Evolutionary conservation across 2,797 vertebrate genomes (phyloP).

Genomic region (Lagorchestes hirsutus): DNA sequence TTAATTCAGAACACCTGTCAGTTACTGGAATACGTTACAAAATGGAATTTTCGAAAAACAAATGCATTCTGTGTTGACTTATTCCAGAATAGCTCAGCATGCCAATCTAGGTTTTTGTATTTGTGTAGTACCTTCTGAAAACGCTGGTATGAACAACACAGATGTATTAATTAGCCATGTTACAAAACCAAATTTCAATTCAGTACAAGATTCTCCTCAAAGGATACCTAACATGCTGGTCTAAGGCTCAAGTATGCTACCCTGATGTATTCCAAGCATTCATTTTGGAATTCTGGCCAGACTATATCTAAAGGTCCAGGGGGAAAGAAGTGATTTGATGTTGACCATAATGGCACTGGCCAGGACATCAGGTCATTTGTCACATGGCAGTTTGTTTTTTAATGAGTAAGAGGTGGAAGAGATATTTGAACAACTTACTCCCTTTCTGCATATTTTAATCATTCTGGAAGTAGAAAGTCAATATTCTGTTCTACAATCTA

Average conservation of each 20-base stretch:
- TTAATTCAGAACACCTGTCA: background rate
- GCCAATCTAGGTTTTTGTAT: constrained; percentile 33
- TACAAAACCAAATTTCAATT: background rate
- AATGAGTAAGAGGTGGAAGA: background rate
- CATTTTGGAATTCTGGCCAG: constrained; percentile 21
- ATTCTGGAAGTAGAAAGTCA: background rate
- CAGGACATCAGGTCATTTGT: background rate
- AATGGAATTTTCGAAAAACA: constrained; percentile 19
- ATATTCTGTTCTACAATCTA: background rate
- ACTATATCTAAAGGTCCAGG: constrained; percentile 21
- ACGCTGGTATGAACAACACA: background rate
- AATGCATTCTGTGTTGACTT: constrained; percentile 20
- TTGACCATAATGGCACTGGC: background rate
- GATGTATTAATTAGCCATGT: background rate
- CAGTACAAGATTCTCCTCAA: constrained; percentile 38
- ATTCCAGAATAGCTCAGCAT: background rate
- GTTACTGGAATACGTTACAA: background rate
- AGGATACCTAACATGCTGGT: constrained; percentile 8
- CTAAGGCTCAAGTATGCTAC: constrained; percentile 10
- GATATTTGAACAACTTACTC: background rate
- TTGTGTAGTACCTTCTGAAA: constrained; percentile 44
- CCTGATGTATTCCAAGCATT: background rate
- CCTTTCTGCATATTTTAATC: background rate
- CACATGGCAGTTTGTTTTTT: background rate
- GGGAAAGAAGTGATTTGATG: constrained; percentile 27